A percentile compares a stretch with the other conserved stretches of the same genome.
Conservation (phyloP, 2,113 vertebrate genomes). For the Polypterus senegalus region DNA sequence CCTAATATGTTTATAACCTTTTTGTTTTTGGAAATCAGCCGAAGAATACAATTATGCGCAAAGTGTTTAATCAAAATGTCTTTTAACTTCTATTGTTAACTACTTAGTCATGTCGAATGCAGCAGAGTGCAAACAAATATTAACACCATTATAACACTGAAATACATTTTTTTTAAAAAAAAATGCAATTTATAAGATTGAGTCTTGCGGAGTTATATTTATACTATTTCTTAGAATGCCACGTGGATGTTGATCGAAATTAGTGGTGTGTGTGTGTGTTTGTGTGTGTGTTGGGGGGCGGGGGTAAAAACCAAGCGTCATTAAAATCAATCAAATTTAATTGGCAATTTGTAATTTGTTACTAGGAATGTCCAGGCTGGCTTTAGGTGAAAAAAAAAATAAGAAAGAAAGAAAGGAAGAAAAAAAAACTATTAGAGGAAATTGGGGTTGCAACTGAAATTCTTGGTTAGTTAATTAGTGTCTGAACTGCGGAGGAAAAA, state of each 20-base stretch:
- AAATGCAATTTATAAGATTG: too few relatives aligned
- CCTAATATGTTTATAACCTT: constrained; percentile 25
- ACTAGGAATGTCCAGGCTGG: constrained; percentile 65
- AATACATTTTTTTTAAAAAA: too few relatives aligned
- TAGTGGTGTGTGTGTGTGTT: background rate
- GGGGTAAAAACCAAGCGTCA: constrained; percentile 57
- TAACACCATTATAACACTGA: background rate
- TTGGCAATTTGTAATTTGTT: constrained; percentile 65
- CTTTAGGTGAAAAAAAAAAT: constrained; percentile 44
- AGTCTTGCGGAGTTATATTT: too few relatives aligned
- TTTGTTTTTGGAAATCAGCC: constrained; percentile 47
- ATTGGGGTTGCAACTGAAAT: constrained; percentile 64
- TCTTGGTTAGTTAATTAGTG: constrained; percentile 76
- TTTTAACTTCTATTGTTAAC: constrained; percentile 3
- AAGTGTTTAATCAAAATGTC: constrained; percentile 3
- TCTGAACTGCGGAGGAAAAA: constrained; percentile 67
- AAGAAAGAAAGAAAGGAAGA: background rate
- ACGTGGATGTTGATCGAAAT: background rate
- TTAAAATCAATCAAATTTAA: constrained; percentile 82
- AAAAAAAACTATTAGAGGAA: constrained; percentile 63
- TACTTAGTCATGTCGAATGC: constrained; percentile 7
- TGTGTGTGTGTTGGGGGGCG: too few relatives aligned
- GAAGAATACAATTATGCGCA: constrained; percentile 41
- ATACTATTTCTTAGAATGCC: too few relatives aligned
- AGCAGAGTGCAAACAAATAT: background rate